Percentiles rank a stretch among this genome's conserved stretches.
Conservation (phyloP, 2,797 vertebrate species). For the Parauchenoglanis punctatus region DNA sequence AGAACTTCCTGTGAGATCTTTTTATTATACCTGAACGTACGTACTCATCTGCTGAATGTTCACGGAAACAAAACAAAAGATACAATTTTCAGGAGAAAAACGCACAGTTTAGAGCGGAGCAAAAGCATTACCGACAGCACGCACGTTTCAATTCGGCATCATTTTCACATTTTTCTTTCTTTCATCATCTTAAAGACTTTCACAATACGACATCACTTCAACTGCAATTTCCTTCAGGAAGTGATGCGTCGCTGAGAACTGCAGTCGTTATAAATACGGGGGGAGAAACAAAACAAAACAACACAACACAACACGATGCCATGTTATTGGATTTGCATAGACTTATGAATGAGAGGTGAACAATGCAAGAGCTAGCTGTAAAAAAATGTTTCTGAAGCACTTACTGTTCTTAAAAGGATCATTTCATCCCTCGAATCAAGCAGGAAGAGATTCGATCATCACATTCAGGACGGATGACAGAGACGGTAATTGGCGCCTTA, state of each 20-base stretch:
- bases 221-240: constrained; percentile 14
- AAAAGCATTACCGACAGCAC: constrained; percentile 5
- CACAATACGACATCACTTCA: constrained; percentile 21
- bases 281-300: background rate
- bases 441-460: constrained; percentile 21
- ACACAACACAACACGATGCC: background rate
- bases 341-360: constrained; percentile 23
- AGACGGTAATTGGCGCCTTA: background rate
- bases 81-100: background rate
- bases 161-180: background rate
- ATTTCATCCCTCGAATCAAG: background rate
- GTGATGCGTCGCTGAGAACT: background rate
- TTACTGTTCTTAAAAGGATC: background rate
- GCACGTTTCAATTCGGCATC: background rate
- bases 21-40: background rate
- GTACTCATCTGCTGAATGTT: background rate
- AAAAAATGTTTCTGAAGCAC: background rate
- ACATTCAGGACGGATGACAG: constrained; percentile 15
- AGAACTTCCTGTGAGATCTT: background rate
- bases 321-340: constrained; percentile 46
- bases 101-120: background rate
- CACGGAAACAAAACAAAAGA: background rate
- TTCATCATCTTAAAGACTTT: background rate
- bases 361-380: background rate
- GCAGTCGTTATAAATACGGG: background rate